Evolutionary conservation across 2,113 vertebrate genomes (phyloP).

Genomic region (Opisthocomus hoazin): DNA sequence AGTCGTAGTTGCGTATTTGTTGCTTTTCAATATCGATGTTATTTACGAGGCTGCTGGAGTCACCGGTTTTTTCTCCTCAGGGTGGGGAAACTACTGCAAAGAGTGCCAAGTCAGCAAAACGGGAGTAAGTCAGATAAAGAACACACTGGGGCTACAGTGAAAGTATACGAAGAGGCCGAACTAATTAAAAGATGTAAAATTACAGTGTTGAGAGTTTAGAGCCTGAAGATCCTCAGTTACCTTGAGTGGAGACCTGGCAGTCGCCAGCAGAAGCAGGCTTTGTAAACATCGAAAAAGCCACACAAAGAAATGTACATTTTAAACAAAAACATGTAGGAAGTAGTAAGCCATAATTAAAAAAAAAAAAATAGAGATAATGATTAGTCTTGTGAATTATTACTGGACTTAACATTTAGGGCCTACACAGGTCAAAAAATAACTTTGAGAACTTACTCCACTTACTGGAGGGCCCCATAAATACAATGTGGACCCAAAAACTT

Average conservation of each 20-base stretch:
- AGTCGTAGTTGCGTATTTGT: not conserved
- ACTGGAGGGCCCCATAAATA: not conserved
- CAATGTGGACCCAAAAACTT: not conserved
- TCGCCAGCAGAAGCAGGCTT: not conserved
- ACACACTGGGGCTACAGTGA: not conserved
- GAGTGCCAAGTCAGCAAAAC: not conserved
- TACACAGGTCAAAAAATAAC: not conserved
- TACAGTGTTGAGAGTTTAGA: not conserved
- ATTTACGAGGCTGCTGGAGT: accelerated
- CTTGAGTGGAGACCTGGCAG: not conserved
- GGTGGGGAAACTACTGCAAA: no score
- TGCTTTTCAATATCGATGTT: not conserved
- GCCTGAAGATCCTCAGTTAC: not conserved
- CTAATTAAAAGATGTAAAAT: not conserved
- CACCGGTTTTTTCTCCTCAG: not conserved
- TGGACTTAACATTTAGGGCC: not conserved
- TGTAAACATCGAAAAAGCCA: not conserved
- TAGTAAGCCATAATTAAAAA: not conserved
- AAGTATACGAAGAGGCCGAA: not conserved
- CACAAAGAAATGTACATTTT: not conserved
- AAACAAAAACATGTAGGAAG: not conserved
- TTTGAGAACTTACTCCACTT: accelerated
- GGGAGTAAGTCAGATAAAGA: not conserved
- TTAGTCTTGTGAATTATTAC: not conserved
- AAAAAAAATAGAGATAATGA: not conserved